Conservation (phyloP, 2,888 invertebrate species). For the Orthosia gothica region DNA sequence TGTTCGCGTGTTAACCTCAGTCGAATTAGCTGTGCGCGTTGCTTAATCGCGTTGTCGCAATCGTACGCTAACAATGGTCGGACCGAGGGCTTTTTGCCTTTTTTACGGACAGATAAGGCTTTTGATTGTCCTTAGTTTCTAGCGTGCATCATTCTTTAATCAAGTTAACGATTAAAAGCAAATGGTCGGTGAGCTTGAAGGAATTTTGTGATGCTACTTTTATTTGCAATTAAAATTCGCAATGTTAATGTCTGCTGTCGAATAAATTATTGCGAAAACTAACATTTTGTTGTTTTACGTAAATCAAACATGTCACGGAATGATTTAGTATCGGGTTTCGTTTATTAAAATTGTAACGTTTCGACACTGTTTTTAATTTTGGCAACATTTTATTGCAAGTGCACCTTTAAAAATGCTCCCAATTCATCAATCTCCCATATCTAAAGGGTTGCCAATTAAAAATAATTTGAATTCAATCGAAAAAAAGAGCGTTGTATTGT, state of each 20-base stretch:
- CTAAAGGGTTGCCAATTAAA: constrained; percentile 57
- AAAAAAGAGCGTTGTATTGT: constrained; percentile 45
- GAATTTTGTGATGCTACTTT: constrained; percentile 37
- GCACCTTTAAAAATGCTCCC: constrained; percentile 6
- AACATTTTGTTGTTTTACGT: constrained; percentile 44
- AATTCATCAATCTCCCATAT: constrained; percentile 34
- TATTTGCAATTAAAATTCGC: constrained; percentile 54
- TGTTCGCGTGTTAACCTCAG: constrained; percentile 81
- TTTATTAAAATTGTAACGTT: constrained; percentile 41
- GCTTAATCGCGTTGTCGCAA: constrained; percentile 83
- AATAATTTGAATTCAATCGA: constrained; percentile 44
- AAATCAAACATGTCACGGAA: constrained; percentile 54
- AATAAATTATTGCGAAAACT: constrained; percentile 59
- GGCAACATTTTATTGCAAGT: constrained; percentile 26
- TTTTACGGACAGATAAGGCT: constrained; percentile 79
- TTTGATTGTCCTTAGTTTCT: constrained; percentile 78
- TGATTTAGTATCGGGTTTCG: constrained; percentile 35
- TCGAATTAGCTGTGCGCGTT: constrained; percentile 83
- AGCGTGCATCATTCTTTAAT: constrained; percentile 79
- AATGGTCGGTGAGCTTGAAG: constrained; percentile 48
- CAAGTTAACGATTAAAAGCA: constrained; percentile 67
- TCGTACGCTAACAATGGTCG: constrained; percentile 82
- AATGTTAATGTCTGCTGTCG: constrained; percentile 42
- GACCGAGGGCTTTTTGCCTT: constrained; percentile 77
- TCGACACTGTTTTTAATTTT: constrained; percentile 3